A percentile compares a stretch with the other conserved stretches of the same genome.
phyloP scores from a whole-genome alignment of 2,888 invertebrate species.

The Meliscaeva auricollis region DNA sequence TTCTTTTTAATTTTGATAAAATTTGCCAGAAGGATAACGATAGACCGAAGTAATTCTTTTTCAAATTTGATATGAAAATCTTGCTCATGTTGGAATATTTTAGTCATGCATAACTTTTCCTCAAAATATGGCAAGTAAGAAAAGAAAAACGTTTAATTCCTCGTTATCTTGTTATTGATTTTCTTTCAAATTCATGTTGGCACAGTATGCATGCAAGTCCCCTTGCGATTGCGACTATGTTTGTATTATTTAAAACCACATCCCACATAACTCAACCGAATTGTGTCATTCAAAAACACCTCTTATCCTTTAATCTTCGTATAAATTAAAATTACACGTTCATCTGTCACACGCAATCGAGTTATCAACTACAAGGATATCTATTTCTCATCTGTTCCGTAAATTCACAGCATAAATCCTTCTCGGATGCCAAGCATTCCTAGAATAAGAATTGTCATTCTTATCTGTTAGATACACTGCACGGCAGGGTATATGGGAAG shows the following conservation, averaged over 20 bases:
- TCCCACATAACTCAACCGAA: slow-evolving; percentile 12
- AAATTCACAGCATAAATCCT: slow-evolving; percentile 73
- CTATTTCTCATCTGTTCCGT: slow-evolving; percentile 69
- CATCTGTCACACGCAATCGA: slow-evolving; percentile 53
- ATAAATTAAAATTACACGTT: slow-evolving; percentile 73
- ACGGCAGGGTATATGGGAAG: too few relatives aligned
- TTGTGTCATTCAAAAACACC: slow-evolving; percentile 45
- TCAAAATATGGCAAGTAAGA: background rate
- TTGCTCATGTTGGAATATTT: too few relatives aligned
- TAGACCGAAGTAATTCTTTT: too few relatives aligned
- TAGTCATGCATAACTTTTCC: background rate
- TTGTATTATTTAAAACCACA: slow-evolving; percentile 25
- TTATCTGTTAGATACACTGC: slow-evolving; percentile 60
- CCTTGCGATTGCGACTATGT: background rate
- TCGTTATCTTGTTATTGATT: background rate
- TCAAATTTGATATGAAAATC: too few relatives aligned
- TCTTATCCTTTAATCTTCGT: slow-evolving; percentile 66
- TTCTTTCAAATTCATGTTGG: slow-evolving; percentile 16
- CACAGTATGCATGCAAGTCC: background rate
- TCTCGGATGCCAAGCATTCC: slow-evolving; percentile 54
- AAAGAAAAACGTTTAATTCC: background rate
- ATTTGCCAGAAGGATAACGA: too few relatives aligned
- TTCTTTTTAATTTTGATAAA: too few relatives aligned
- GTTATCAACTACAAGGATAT: slow-evolving; percentile 44
- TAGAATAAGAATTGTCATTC: slow-evolving; percentile 68